These are phyloP conservation scores for Oreochromis mossambicus DNA, from an alignment of 2,797 vertebrate species.

Conservation along the genomic window DNA sequence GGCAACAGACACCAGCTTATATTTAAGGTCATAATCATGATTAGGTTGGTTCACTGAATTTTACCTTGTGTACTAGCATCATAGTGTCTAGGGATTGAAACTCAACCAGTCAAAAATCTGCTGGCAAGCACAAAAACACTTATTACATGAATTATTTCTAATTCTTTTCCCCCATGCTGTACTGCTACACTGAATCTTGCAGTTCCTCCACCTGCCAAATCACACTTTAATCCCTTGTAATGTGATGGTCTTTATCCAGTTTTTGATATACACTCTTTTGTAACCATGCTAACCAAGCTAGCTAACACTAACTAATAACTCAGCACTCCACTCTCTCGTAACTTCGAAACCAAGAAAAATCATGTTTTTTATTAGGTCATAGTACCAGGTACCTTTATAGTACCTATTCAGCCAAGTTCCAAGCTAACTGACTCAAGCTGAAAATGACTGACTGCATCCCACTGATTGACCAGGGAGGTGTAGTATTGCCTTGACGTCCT, in stretches of 20 bases:
- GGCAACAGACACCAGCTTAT: neutral
- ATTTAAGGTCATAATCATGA: neutral
- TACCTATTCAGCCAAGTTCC: neutral
- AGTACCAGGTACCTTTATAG: neutral
- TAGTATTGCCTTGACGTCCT: neutral
- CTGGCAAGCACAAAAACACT: neutral
- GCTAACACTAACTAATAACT: neutral
- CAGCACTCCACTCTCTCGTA: neutral
- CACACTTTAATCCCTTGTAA: neutral
- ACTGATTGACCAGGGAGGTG: neutral
- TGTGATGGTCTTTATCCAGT: neutral
- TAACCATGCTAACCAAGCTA: neutral
- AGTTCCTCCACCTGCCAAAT: neutral
- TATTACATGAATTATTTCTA: neutral
- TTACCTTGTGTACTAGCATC: neutral
- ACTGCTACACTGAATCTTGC: neutral
- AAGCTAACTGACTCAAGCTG: neutral
- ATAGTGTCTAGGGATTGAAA: neutral
- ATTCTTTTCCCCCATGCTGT: neutral
- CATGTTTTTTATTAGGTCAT: neutral
- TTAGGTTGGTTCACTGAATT: neutral
- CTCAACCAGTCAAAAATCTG: neutral
- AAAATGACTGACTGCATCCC: neutral
- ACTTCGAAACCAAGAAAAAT: neutral
- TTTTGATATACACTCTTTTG: neutral